Conservation (phyloP, 2,113 vertebrate species). For the Eira barbara region DNA sequence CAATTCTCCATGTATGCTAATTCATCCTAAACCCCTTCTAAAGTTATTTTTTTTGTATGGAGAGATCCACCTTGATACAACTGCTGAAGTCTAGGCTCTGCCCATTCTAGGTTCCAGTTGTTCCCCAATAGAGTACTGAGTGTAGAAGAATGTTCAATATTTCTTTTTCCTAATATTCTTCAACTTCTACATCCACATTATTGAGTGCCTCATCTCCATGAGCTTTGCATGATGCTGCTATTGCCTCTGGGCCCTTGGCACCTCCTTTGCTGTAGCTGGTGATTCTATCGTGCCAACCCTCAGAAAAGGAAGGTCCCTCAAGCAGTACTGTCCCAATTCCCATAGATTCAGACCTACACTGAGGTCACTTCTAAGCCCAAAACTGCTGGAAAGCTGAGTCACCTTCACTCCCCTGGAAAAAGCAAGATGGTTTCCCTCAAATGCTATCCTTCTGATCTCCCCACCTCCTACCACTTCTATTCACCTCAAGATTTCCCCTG, state of each 20-base stretch:
- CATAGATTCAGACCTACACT: background rate
- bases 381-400: background rate
- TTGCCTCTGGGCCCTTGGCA: background rate
- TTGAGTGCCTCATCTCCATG: background rate
- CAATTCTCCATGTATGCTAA: background rate
- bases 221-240: background rate
- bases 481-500: background rate
- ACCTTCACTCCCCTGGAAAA: background rate
- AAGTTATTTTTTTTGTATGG: background rate
- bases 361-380: background rate
- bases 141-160: background rate
- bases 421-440: background rate
- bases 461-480: background rate
- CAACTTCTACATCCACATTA: background rate
- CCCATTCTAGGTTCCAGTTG: background rate
- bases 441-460: background rate
- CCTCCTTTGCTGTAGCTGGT: background rate
- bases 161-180: background rate
- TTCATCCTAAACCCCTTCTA: background rate
- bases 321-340: background rate
- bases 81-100: background rate
- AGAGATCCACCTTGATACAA: background rate
- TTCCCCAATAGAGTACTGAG: background rate
- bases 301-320: background rate
- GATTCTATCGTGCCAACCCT: background rate